Conservation (phyloP, 2,113 vertebrate genomes). For the Sialia sialis region DNA sequence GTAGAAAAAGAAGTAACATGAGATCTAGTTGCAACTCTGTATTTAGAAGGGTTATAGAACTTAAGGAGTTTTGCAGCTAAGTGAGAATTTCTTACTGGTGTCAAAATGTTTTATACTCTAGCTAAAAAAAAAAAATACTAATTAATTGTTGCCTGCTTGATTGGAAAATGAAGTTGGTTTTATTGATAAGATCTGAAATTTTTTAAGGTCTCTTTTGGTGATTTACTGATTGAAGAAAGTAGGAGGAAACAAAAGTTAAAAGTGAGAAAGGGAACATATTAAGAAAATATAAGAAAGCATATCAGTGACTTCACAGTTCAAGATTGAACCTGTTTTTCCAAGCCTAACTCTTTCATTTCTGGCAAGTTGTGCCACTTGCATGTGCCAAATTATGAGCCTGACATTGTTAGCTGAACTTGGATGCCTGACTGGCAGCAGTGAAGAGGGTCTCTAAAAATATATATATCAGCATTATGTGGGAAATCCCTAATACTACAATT, state of each 20-base stretch:
- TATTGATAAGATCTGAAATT: not conserved
- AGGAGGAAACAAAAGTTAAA: not conserved
- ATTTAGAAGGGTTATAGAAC: not conserved
- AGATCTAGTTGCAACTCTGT: not conserved
- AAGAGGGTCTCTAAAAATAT: not conserved
- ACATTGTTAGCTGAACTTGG: not conserved
- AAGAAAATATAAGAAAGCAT: not conserved
- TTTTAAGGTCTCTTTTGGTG: not conserved
- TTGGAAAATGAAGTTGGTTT: not conserved
- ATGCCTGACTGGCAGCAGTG: not conserved
- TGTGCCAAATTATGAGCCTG: not conserved
- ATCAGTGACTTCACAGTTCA: not conserved
- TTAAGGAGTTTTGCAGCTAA: not conserved
- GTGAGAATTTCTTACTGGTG: not conserved
- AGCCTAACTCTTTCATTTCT: not conserved
- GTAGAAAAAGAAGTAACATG: not conserved
- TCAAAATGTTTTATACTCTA: not conserved
- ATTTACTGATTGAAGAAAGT: not conserved
- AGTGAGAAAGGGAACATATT: not conserved
- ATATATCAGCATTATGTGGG: not conserved
- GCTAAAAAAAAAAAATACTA: not conserved
- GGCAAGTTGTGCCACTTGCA: not conserved
- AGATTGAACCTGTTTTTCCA: not conserved
- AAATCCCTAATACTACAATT: not conserved
- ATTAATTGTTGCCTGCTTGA: not conserved